Conservation (phyloP, 2,888 invertebrate genomes). For the Tetrapedia diversipes region DNA sequence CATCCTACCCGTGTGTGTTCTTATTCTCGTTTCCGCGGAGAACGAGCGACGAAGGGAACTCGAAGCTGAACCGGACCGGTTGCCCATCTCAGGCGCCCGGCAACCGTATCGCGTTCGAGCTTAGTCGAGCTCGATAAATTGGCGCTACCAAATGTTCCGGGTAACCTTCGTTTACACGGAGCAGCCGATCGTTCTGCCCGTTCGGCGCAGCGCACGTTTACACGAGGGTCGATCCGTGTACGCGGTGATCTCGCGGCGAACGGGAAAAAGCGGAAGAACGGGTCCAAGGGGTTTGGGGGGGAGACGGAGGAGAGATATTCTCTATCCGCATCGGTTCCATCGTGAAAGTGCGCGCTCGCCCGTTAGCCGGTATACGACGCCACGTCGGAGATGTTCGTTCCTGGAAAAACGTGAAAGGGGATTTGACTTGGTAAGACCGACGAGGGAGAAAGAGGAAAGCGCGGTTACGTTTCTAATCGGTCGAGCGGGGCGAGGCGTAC, state of each 20-base stretch:
- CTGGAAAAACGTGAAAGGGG: conserved; percentile 22
- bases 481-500: background rate
- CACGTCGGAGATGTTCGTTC: background rate
- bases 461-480: conserved; percentile 21
- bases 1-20: conserved; percentile 1
- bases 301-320: background rate
- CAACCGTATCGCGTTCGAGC: conserved; percentile 38
- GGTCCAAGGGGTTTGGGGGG: background rate
- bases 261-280: background rate
- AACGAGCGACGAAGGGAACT: conserved; percentile 24
- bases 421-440: conserved; percentile 25
- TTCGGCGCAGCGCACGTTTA: conserved; percentile 13
- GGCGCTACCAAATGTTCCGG: conserved; percentile 38
- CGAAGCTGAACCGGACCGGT: background rate
- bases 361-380: background rate
- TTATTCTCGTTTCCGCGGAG: background rate
- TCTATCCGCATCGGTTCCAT: conserved; percentile 3
- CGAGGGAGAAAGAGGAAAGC: conserved; percentile 1
- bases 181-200: conserved; percentile 22
- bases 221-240: background rate
- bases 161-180: conserved; percentile 46
- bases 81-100: conserved; percentile 8
- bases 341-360: background rate
- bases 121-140: conserved; percentile 54
- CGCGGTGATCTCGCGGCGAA: conserved; percentile 18